phyloP scores from a whole-genome alignment of 2,113 vertebrate species.

The Pollimyrus isidori region DNA sequence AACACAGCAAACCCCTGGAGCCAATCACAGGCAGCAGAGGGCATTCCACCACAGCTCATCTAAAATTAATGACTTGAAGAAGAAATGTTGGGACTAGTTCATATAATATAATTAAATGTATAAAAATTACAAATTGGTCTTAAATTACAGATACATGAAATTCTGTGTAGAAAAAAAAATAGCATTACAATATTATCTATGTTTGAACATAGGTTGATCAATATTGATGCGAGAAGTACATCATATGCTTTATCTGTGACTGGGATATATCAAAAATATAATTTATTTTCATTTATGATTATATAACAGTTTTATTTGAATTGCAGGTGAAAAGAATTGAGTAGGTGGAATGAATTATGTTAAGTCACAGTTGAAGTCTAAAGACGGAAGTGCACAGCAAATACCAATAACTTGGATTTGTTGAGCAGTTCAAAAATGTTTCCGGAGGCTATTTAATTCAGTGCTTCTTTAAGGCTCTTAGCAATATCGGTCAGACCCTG shows the following conservation, averaged over 20 bases:
- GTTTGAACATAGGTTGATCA: background rate
- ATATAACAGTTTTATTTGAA: background rate
- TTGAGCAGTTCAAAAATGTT: background rate
- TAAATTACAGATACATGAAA: background rate
- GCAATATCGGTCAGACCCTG: background rate
- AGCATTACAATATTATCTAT: background rate
- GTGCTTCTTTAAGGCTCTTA: background rate
- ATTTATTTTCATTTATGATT: background rate
- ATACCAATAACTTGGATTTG: background rate
- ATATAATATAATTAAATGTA: background rate
- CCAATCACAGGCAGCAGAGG: background rate
- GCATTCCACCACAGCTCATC: background rate
- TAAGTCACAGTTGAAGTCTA: background rate
- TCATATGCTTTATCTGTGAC: background rate
- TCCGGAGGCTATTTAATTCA: background rate
- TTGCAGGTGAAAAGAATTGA: background rate
- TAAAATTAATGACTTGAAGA: background rate
- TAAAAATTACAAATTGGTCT: background rate
- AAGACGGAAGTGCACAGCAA: background rate
- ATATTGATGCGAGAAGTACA: background rate
- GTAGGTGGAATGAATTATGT: background rate
- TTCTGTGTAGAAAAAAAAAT: background rate
- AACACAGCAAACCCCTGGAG: background rate
- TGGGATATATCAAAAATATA: background rate
- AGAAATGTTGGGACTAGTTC: background rate